Evolutionary conservation across 2,888 invertebrate species (phyloP).

Genomic region (Philaethria dido): DNA sequence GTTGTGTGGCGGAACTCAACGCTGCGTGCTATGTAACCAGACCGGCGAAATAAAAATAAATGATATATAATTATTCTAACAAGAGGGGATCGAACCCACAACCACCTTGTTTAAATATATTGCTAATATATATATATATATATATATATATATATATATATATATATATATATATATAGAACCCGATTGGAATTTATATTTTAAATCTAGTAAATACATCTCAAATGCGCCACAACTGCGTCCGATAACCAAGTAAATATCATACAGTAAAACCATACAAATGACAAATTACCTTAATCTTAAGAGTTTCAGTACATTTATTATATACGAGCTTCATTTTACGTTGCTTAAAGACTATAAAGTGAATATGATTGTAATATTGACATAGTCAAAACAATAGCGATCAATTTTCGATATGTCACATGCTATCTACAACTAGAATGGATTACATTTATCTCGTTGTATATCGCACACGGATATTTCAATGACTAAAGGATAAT

Average conservation of each 20-base stretch:
- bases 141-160: too few species aligned
- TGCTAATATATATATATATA: too few species aligned
- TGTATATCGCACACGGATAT: constrained; percentile 38
- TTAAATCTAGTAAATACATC: too few species aligned
- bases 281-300: not conserved
- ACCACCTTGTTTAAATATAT: too few species aligned
- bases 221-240: too few species aligned
- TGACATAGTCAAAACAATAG: constrained; percentile 34
- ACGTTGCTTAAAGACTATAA: not conserved
- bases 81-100: too few species aligned
- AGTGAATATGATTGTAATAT: constrained; percentile 13
- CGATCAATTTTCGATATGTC: constrained; percentile 53
- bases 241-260: not conserved
- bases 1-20: too few species aligned
- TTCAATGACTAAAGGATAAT: constrained; percentile 21
- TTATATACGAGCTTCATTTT: not conserved
- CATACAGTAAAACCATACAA: not conserved
- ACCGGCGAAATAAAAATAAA: too few species aligned
- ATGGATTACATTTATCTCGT: constrained; percentile 51
- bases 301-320: not conserved
- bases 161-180: too few species aligned
- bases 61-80: too few species aligned
- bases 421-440: constrained; percentile 47
- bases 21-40: too few species aligned
- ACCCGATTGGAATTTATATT: too few species aligned